Evolutionary conservation across 1,140 invertebrate genomes (phyloP).

Genomic region (Tetraneura akinire): DNA sequence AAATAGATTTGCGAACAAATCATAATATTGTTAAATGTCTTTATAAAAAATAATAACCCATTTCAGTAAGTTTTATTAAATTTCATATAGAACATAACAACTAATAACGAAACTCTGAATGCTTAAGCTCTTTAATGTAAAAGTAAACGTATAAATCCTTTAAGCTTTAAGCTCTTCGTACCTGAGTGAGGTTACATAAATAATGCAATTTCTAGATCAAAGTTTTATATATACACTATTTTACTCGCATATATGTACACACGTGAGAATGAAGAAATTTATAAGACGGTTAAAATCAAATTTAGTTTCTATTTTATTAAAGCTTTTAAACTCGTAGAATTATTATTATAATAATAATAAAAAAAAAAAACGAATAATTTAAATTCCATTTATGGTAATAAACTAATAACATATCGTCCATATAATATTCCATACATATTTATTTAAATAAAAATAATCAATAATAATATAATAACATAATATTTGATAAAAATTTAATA

Average conservation of each 20-base stretch:
- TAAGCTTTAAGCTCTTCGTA: background rate
- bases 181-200: background rate
- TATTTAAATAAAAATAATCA: no score
- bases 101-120: background rate
- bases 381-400: no score
- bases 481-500: no score
- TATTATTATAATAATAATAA: no score
- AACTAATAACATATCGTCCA: no score
- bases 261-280: background rate
- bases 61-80: background rate
- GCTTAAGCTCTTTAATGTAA: background rate
- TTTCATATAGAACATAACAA: background rate
- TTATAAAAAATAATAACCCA: no score
- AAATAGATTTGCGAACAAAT: no score
- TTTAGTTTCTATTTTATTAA: background rate
- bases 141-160: slow-evolving; percentile 11
- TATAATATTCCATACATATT: no score
- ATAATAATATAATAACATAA: no score
- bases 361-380: no score
- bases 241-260: background rate
- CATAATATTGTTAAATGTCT: no score
- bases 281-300: background rate
- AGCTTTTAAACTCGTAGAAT: no score
- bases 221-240: background rate
- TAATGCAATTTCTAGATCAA: slow-evolving; percentile 2